These are phyloP conservation scores for Platygyra sinensis DNA, from an alignment of 64 coral and sea anemone genomes.

Conservation along the genomic window DNA sequence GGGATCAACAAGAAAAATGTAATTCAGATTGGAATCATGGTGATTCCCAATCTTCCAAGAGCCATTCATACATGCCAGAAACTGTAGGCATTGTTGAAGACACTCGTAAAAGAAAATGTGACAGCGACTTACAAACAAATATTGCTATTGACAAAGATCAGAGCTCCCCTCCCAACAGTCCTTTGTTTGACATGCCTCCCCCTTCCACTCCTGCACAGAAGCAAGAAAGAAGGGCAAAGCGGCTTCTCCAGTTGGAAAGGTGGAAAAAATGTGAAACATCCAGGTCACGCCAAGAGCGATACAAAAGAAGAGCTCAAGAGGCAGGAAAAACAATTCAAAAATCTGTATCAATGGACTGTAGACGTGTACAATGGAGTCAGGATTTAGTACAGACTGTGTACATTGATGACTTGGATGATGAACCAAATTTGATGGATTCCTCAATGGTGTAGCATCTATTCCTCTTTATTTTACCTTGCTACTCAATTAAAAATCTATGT, in stretches of 20 bases:
- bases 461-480: neutral
- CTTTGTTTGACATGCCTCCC: constrained; percentile 66
- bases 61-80: no score
- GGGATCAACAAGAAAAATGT: no score
- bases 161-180: constrained; percentile 47
- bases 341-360: neutral
- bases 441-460: neutral
- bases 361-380: constrained; percentile 59
- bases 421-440: neutral
- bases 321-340: neutral
- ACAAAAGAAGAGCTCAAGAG: constrained; percentile 34
- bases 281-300: constrained; percentile 63
- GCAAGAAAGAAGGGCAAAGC: constrained; percentile 53
- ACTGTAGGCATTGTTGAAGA: neutral
- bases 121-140: neutral
- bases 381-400: constrained; percentile 55
- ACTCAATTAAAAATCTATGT: neutral
- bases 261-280: constrained; percentile 59
- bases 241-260: constrained; percentile 56
- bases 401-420: neutral
- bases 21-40: no score
- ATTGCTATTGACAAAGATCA: neutral
- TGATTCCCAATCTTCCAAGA: no score
- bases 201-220: constrained; percentile 69
- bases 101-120: neutral